A percentile compares a stretch with the other conserved stretches of the same genome.
phyloP scores from a whole-genome alignment of 92 coral and sea anemone genomes.

The Paramuricea clavata region DNA sequence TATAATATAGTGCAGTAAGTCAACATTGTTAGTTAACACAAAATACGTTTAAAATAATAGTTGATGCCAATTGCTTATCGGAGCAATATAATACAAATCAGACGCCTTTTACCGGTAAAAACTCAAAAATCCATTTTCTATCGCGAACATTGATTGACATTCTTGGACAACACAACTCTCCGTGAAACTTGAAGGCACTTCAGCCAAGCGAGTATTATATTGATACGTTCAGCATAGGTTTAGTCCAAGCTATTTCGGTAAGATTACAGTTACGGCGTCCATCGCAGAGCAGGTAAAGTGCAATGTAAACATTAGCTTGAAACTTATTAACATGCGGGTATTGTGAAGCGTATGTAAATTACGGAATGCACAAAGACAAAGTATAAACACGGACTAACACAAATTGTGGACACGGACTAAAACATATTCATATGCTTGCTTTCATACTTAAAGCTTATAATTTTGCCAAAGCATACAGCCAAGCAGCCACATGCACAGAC shows the following conservation, averaged over 20 bases:
- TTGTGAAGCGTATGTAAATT: constrained; percentile 30
- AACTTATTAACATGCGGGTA: constrained; percentile 14
- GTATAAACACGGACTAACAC: background rate
- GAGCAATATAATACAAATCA: background rate
- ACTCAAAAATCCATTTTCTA: constrained; percentile 98
- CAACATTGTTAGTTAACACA: background rate
- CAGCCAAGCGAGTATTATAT: constrained; percentile 1
- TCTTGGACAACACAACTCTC: constrained; percentile 33
- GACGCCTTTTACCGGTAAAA: constrained; percentile 87
- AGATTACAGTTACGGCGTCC: constrained; percentile 4
- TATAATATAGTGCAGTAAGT: too few relatives aligned
- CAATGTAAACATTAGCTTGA: constrained; percentile 31
- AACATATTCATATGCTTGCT: background rate
- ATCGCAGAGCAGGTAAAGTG: constrained; percentile 24
- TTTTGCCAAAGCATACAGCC: background rate
- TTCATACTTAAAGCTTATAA: background rate
- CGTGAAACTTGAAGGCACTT: background rate
- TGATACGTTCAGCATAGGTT: background rate
- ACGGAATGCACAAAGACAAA: background rate
- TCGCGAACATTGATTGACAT: constrained; percentile 84
- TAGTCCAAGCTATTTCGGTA: background rate
- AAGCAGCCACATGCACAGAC: too few relatives aligned
- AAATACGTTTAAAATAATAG: background rate
- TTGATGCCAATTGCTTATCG: background rate
- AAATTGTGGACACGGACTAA: background rate